Conservation (phyloP, 2,888 invertebrate species). For the Serripes groenlandicus region DNA sequence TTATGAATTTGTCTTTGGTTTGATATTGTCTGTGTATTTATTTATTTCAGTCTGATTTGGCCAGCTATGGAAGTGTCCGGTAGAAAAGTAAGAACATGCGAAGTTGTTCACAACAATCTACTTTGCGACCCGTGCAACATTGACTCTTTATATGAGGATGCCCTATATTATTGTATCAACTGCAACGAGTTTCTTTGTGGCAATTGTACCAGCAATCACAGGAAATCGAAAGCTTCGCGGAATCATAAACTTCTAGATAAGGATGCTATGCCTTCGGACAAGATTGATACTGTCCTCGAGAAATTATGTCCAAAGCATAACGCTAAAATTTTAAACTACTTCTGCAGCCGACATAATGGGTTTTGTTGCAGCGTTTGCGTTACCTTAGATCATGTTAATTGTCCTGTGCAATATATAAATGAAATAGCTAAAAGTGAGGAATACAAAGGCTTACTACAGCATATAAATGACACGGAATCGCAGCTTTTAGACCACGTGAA, state of each 20-base stretch:
- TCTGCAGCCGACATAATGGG: not conserved
- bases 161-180: not conserved
- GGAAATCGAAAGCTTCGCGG: not conserved
- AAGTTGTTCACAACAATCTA: not conserved
- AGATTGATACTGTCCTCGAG: not conserved
- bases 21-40: no score
- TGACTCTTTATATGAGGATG: not conserved
- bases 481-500: not conserved
- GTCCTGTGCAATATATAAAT: not conserved
- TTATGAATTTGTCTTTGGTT: no score
- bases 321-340: not conserved
- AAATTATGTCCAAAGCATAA: not conserved
- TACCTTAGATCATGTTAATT: not conserved
- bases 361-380: not conserved
- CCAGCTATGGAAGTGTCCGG: slow-evolving; percentile 7
- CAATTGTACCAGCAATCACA: not conserved
- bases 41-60: no score
- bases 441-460: not conserved
- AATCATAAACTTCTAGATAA: not conserved
- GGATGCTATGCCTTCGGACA: not conserved
- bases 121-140: not conserved
- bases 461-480: not conserved
- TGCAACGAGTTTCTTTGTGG: slow-evolving; percentile 9
- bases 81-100: not conserved
- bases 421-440: not conserved